A percentile compares a stretch with the other conserved stretches of the same genome.
These are phyloP conservation scores for Synodontis membranacea DNA, from an alignment of 2,113 vertebrate species.

Conservation along the genomic window DNA sequence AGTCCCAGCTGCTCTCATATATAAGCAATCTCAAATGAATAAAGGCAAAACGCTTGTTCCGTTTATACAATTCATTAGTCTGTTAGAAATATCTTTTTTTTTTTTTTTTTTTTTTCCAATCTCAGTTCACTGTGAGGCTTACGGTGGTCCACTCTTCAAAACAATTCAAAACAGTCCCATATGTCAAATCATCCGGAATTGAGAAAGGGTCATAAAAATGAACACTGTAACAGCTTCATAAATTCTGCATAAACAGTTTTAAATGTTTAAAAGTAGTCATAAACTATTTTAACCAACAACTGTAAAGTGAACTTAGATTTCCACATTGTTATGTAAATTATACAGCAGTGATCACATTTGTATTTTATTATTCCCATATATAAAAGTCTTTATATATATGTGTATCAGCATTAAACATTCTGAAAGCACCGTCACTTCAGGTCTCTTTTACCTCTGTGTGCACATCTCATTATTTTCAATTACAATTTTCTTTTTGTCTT, in stretches of 20 bases:
- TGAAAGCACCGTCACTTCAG: not conserved
- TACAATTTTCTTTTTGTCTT: not conserved
- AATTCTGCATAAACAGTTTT: not conserved
- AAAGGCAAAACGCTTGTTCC: not conserved
- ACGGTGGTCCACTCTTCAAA: not conserved
- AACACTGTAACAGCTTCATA: not conserved
- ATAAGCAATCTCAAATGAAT: slow-evolving; percentile 10
- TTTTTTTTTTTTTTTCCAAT: too few species aligned
- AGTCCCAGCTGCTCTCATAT: not conserved
- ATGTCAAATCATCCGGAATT: not conserved
- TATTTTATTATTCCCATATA: not conserved
- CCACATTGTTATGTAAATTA: not conserved
- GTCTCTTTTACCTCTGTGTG: not conserved
- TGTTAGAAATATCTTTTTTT: not conserved
- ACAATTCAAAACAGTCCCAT: not conserved
- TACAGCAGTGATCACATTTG: slow-evolving; percentile 1
- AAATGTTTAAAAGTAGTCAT: slow-evolving; percentile 13
- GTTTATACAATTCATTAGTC: slow-evolving; percentile 5
- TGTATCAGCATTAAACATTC: not conserved
- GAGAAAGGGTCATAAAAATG: not conserved
- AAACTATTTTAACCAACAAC: slow-evolving; percentile 2
- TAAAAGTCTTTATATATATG: not conserved
- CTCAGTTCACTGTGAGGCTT: not conserved
- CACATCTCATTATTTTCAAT: not conserved
- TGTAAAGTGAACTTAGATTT: slow-evolving; percentile 6